Conservation (phyloP, 2,113 vertebrate genomes). For the Oncorhynchus keta region DNA sequence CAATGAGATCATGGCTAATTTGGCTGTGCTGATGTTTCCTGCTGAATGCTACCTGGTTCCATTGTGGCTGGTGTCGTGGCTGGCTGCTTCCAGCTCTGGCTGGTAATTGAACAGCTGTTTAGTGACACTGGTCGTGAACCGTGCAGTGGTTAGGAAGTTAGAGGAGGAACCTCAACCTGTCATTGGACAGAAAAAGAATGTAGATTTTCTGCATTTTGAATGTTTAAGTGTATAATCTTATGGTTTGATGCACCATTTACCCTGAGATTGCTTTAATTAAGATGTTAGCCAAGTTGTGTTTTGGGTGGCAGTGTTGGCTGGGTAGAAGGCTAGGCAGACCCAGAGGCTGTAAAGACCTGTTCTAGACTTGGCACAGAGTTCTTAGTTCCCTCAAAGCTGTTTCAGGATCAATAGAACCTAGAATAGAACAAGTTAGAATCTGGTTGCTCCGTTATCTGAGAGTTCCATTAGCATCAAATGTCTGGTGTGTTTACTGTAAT, state of each 20-base stretch:
- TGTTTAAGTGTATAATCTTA: not conserved
- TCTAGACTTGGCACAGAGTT: not conserved
- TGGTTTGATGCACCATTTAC: conserved; percentile 20
- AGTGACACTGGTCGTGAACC: conserved; percentile 49
- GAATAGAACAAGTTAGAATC: not conserved
- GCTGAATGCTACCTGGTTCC: conserved; percentile 67
- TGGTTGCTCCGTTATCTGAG: too few species aligned
- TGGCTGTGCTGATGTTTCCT: conserved; percentile 70
- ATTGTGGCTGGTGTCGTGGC: conserved; percentile 55
- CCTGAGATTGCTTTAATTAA: conserved; percentile 23
- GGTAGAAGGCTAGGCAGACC: not conserved
- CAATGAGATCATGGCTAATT: conserved; percentile 72
- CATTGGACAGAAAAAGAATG: conserved; percentile 39
- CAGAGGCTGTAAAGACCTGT: not conserved
- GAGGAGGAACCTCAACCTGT: conserved; percentile 22
- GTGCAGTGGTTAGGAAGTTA: conserved; percentile 32
- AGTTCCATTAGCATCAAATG: not conserved
- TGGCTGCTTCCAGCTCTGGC: conserved; percentile 36
- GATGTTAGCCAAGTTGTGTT: conserved; percentile 21
- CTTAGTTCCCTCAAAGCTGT: conserved; percentile 8
- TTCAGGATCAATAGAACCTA: conserved; percentile 10
- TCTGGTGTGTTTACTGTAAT: conserved; percentile 25
- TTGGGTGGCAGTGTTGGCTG: conserved; percentile 2
- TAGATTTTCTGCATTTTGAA: not conserved
- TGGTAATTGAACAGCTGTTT: conserved; percentile 62